A percentile compares a stretch with the other conserved stretches of the same genome.
Conservation (phyloP, 2,888 invertebrate genomes). For the Cryptosula pallasiana region DNA sequence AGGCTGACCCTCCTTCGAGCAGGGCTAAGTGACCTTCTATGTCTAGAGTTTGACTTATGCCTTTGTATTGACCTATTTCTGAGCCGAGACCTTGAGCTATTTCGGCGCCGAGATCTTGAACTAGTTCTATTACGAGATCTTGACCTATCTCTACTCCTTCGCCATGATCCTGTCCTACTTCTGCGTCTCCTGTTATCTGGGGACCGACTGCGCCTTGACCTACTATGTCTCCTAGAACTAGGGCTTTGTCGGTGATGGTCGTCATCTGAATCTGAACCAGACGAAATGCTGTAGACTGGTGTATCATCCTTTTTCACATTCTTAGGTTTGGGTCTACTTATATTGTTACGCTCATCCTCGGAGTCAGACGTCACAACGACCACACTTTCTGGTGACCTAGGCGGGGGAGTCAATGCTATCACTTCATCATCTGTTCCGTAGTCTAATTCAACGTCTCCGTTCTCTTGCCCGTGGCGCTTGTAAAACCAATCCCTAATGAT, state of each 20-base stretch:
- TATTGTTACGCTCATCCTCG: conserved; percentile 27
- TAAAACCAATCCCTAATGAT: conserved; percentile 29
- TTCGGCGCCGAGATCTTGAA: too few species aligned
- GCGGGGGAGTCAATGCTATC: conserved; percentile 16
- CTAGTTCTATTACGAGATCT: conserved; percentile 17
- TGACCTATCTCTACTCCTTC: conserved; percentile 30
- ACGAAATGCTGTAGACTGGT: neutral
- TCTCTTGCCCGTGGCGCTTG: conserved; percentile 31
- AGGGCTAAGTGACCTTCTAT: neutral
- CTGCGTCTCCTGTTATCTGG: neutral
- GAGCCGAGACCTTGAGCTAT: neutral
- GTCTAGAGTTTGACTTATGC: neutral
- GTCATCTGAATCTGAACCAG: neutral
- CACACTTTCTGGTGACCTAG: neutral
- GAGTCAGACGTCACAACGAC: conserved; percentile 28
- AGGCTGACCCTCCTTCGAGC: neutral
- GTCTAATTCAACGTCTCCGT: conserved; percentile 30
- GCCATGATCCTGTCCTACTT: conserved; percentile 26
- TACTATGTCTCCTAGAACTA: neutral
- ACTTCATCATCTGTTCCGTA: conserved; percentile 25
- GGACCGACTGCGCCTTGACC: neutral
- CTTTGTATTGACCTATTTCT: neutral
- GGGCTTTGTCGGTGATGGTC: neutral
- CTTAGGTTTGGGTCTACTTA: neutral
- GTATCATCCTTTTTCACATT: neutral